These are phyloP conservation scores for Cosmia pyralina DNA, from an alignment of 2,888 invertebrate species.

Conservation along the genomic window DNA sequence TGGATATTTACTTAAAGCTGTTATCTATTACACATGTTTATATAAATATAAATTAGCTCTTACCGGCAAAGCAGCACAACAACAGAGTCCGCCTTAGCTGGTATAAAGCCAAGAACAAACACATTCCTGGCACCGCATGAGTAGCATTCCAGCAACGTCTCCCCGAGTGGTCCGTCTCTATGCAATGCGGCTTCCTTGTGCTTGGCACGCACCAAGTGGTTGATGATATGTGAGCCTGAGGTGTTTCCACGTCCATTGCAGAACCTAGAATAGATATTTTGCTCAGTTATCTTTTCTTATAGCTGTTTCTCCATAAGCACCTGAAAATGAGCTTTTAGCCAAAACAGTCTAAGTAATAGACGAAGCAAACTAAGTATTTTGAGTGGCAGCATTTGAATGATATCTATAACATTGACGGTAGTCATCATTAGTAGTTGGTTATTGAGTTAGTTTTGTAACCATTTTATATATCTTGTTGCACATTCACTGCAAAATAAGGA, in stretches of 20 bases:
- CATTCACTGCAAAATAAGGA: conserved; percentile 39
- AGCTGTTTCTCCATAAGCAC: too few relatives aligned
- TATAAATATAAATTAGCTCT: conserved; percentile 55
- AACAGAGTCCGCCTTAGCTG: conserved; percentile 99
- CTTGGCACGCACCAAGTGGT: conserved; percentile 99
- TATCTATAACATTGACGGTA: conserved; percentile 12
- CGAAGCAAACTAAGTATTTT: background rate
- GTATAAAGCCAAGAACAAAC: conserved; percentile 99
- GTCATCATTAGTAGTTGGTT: conserved; percentile 5
- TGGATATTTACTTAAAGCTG: background rate
- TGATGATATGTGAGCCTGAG: conserved; percentile 99
- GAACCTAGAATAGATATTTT: conserved; percentile 89
- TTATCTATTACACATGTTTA: conserved; percentile 10
- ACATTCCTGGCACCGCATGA: conserved; percentile 99
- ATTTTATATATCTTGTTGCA: conserved; percentile 24
- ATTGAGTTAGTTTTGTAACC: conserved; percentile 5
- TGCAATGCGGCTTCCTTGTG: conserved; percentile 99
- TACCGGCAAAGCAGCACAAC: conserved; percentile 98
- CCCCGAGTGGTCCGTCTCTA: conserved; percentile 98
- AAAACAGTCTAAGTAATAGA: too few relatives aligned
- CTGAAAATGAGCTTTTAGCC: background rate
- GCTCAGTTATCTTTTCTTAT: background rate
- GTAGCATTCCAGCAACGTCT: conserved; percentile 99
- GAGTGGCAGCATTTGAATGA: background rate
- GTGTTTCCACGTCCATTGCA: conserved; percentile 99